A percentile compares a stretch with the other conserved stretches of the same genome.
Conservation (phyloP, 2,797 vertebrate genomes). For the Chelon auratus region DNA sequence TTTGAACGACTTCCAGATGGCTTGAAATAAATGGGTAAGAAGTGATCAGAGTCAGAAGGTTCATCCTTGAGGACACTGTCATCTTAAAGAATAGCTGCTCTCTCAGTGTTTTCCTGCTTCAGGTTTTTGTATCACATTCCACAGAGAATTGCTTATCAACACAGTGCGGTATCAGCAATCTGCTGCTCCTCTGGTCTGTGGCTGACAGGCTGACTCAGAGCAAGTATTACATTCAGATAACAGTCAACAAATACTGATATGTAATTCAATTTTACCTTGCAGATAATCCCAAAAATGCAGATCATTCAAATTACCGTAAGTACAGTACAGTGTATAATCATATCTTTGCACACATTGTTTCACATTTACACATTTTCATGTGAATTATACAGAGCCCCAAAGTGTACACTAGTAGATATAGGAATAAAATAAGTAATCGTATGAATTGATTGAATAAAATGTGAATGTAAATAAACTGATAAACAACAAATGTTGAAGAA, state of each 20-base stretch:
- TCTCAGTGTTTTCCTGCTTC: slow-evolving; percentile 38
- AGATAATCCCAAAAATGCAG: slow-evolving; percentile 28
- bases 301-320: slow-evolving; percentile 18
- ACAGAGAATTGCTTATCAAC: slow-evolving; percentile 57
- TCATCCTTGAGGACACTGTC: slow-evolving; percentile 50
- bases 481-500: too few relatives aligned
- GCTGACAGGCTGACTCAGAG: slow-evolving; percentile 29
- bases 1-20: slow-evolving; percentile 72
- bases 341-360: background rate
- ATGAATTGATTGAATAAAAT: too few relatives aligned
- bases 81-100: slow-evolving; percentile 34
- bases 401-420: background rate
- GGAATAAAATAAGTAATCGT: too few relatives aligned
- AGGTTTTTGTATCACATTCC: slow-evolving; percentile 62
- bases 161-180: slow-evolving; percentile 46
- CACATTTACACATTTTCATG: background rate
- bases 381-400: background rate
- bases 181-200: slow-evolving; percentile 20
- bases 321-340: too few relatives aligned
- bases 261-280: slow-evolving; percentile 28
- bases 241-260: too few relatives aligned
- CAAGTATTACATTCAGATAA: slow-evolving; percentile 3
- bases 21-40: slow-evolving; percentile 50
- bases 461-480: too few relatives aligned
- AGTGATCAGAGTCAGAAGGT: slow-evolving; percentile 42